Evolutionary conservation across 2,888 invertebrate genomes (phyloP).

Genomic region (Malacosoma neustria): DNA sequence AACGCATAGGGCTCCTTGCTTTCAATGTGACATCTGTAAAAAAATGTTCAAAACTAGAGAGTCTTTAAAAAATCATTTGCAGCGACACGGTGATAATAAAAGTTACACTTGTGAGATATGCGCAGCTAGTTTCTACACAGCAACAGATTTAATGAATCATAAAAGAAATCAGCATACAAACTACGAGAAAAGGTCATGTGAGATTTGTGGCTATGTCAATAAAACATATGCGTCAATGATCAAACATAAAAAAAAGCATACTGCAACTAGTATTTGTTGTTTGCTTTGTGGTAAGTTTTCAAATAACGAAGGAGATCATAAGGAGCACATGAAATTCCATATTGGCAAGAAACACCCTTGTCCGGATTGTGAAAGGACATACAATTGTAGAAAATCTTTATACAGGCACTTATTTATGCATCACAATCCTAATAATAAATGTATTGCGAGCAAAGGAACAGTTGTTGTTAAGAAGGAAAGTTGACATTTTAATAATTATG

Average conservation of each 20-base stretch:
- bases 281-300: slow-evolving; percentile 43
- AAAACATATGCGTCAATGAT: slow-evolving; percentile 20
- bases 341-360: slow-evolving; percentile 38
- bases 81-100: slow-evolving; percentile 40
- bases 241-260: slow-evolving; percentile 37
- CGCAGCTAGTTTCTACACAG: slow-evolving; percentile 40
- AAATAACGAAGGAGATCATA: slow-evolving; percentile 29
- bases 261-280: slow-evolving; percentile 33
- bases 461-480: too few relatives aligned
- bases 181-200: slow-evolving; percentile 29
- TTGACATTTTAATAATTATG: too few relatives aligned
- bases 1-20: slow-evolving; percentile 21
- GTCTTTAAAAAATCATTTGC: slow-evolving; percentile 32
- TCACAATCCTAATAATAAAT: too few relatives aligned
- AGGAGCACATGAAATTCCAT: slow-evolving; percentile 38
- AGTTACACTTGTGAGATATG: slow-evolving; percentile 47
- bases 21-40: slow-evolving; percentile 32
- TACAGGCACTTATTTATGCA: slow-evolving; percentile 15
- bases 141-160: slow-evolving; percentile 44
- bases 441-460: too few relatives aligned
- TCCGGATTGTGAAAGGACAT: slow-evolving; percentile 35
- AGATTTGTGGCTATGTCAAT: slow-evolving; percentile 37
- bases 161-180: slow-evolving; percentile 31
- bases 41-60: slow-evolving; percentile 28
- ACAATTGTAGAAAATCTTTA: slow-evolving; percentile 24